These are phyloP conservation scores for Orgyia antiqua DNA, from an alignment of 2,888 invertebrate species.

Conservation along the genomic window DNA sequence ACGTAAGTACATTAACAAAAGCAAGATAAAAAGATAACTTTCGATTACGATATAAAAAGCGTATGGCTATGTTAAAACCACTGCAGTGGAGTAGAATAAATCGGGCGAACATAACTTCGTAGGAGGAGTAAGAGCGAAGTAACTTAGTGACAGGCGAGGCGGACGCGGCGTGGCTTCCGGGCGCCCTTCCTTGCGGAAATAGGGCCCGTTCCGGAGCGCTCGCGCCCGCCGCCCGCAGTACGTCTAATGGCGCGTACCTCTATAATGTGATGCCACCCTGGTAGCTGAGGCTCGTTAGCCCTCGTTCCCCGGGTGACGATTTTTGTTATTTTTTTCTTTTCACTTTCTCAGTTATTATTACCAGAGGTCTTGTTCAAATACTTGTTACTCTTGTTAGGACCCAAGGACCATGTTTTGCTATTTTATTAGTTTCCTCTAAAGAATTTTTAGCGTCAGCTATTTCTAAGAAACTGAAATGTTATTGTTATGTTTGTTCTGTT, in stretches of 20 bases:
- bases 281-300: constrained; percentile 53
- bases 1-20: no score
- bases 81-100: not conserved
- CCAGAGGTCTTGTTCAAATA: constrained; percentile 14
- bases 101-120: constrained; percentile 5
- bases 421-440: constrained; percentile 15
- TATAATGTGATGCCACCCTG: constrained; percentile 66
- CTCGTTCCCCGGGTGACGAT: constrained; percentile 34
- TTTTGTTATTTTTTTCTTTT: constrained; percentile 19
- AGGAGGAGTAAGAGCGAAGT: constrained; percentile 29
- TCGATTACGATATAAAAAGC: no score
- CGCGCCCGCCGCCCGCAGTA: constrained; percentile 30
- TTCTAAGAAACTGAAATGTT: constrained; percentile 5
- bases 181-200: constrained; percentile 72
- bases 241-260: constrained; percentile 57
- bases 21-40: no score
- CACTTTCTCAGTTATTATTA: constrained; percentile 17
- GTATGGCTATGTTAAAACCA: no score
- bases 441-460: constrained; percentile 8
- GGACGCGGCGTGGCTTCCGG: constrained; percentile 65
- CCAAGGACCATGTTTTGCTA: constrained; percentile 12
- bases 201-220: constrained; percentile 66
- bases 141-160: constrained; percentile 47
- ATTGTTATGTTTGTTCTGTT: not conserved
- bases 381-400: constrained; percentile 11